A percentile compares a stretch with the other conserved stretches of the same genome.
Conservation (phyloP, 2,888 invertebrate genomes). For the Rotaria sp. region DNA sequence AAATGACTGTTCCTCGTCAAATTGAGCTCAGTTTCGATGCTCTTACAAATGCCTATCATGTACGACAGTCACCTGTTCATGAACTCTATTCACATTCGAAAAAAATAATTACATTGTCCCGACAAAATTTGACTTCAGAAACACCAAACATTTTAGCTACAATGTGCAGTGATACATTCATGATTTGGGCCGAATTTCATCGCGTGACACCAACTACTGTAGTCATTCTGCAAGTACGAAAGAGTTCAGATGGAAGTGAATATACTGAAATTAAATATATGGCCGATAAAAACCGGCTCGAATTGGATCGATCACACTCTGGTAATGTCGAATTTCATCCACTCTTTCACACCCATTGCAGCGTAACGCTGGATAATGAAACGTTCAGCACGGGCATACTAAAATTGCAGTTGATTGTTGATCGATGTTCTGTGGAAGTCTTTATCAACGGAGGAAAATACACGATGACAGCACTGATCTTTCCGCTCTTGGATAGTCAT, state of each 20-base stretch:
- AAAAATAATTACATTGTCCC: background rate
- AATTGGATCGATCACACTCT: background rate
- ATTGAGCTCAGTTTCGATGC: background rate
- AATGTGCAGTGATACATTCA: background rate
- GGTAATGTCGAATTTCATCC: background rate
- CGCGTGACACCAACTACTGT: background rate
- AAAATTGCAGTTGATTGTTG: background rate
- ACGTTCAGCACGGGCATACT: background rate
- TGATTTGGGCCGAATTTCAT: background rate
- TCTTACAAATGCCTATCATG: background rate
- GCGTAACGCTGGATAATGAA: background rate
- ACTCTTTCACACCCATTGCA: background rate
- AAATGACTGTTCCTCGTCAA: background rate
- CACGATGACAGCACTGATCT: background rate
- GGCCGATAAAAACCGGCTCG: background rate
- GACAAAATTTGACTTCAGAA: background rate
- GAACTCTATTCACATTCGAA: background rate
- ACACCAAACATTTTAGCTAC: background rate
- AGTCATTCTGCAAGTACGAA: background rate
- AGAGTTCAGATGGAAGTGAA: background rate
- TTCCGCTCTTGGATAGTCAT: background rate
- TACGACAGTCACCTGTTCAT: background rate
- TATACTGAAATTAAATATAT: background rate
- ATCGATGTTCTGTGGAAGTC: background rate
- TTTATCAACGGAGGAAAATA: background rate